A percentile compares a stretch with the other conserved stretches of the same genome.
Evolutionary conservation across 1,140 invertebrate species (phyloP).

Genomic region (Steinernema feltiae): DNA sequence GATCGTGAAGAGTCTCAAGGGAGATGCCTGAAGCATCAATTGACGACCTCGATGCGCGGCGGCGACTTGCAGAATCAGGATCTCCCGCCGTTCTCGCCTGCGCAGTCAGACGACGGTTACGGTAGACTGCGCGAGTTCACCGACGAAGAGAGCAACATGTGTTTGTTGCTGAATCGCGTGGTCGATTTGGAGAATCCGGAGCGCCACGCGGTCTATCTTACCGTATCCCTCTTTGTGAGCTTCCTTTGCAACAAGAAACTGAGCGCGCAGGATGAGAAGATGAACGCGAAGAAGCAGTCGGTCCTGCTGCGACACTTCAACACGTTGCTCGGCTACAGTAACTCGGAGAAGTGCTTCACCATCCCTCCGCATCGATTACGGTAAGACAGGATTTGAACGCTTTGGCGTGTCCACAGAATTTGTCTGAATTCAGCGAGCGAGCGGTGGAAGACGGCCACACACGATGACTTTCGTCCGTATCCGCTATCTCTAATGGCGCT

Average conservation of each 20-base stretch:
- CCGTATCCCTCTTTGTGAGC: conserved; percentile 93
- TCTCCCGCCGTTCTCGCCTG: conserved; percentile 12
- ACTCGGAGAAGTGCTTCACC: conserved; percentile 79
- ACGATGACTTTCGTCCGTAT: neutral
- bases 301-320: conserved; percentile 87
- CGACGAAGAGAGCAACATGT: conserved; percentile 64
- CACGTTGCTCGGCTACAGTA: conserved; percentile 83
- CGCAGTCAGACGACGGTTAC: conserved; percentile 29
- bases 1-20: conserved; percentile 78
- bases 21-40: conserved; percentile 88
- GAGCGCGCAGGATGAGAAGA: conserved; percentile 42
- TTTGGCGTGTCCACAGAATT: no score
- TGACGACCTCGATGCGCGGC: conserved; percentile 29
- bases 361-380: conserved; percentile 78
- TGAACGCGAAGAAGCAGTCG: conserved; percentile 35
- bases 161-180: conserved; percentile 65
- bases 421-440: no score
- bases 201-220: conserved; percentile 84
- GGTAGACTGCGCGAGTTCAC: conserved; percentile 61
- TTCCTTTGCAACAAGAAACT: conserved; percentile 65
- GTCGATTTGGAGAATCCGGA: conserved; percentile 89
- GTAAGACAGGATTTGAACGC: no score
- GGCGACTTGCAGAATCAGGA: neutral
- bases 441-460: no score
- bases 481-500: neutral